Conservation (phyloP, 2,113 vertebrate genomes). For the Macrotus californicus region DNA sequence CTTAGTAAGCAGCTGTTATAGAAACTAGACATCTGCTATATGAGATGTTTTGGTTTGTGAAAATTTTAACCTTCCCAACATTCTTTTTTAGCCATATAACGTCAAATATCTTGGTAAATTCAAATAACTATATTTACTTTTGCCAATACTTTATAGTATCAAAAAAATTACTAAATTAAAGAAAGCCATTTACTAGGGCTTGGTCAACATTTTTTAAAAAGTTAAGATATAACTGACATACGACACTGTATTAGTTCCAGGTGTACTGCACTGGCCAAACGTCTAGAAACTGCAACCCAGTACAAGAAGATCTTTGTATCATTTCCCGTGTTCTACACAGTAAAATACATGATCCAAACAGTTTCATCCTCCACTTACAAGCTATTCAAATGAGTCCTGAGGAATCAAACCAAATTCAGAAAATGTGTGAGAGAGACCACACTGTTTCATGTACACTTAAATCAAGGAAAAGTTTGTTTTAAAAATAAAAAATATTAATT, state of each 20-base stretch:
- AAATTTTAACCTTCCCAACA: conserved; percentile 10
- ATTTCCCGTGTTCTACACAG: neutral
- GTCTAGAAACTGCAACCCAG: neutral
- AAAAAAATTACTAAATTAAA: conserved; percentile 14
- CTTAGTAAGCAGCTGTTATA: neutral
- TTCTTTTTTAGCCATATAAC: neutral
- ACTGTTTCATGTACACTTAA: neutral
- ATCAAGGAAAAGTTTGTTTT: conserved; percentile 12
- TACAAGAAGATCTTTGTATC: neutral
- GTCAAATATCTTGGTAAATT: conserved; percentile 22
- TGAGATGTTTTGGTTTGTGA: neutral
- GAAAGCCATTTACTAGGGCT: neutral
- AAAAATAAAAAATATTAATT: conserved; percentile 14
- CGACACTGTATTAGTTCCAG: neutral
- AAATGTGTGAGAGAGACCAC: neutral
- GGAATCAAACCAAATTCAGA: conserved; percentile 21
- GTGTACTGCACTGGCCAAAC: neutral
- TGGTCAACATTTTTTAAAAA: neutral
- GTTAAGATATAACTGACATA: neutral
- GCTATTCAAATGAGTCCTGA: neutral
- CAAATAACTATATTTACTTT: neutral
- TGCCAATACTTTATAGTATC: neutral
- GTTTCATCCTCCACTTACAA: neutral
- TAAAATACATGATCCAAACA: neutral
- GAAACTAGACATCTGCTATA: neutral